Percentiles rank a stretch among this genome's conserved stretches.
Conservation (phyloP, 2,113 vertebrate genomes). For the Silurus meridionalis region DNA sequence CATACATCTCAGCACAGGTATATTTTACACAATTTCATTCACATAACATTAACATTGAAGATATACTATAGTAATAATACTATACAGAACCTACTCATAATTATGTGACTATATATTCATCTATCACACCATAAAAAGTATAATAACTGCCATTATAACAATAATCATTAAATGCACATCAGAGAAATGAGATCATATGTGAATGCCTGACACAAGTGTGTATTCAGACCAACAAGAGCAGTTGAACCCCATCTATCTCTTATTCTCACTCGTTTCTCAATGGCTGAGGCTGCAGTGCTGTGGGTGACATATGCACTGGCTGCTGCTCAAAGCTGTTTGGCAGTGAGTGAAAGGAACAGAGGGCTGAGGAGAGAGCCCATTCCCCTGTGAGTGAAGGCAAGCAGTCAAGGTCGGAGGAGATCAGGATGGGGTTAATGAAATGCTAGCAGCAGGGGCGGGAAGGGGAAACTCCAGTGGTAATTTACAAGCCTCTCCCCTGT, state of each 20-base stretch:
- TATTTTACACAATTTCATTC: background rate
- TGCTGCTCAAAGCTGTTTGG: slow-evolving; percentile 56
- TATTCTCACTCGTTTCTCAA: slow-evolving; percentile 17
- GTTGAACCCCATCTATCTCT: slow-evolving; percentile 5
- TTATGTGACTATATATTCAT: slow-evolving; percentile 9
- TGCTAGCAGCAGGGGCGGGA: slow-evolving; percentile 57
- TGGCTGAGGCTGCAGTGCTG: slow-evolving; percentile 40
- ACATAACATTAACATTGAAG: background rate
- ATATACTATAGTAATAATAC: slow-evolving; percentile 11
- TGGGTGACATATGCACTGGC: slow-evolving; percentile 58
- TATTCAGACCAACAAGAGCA: slow-evolving; percentile 19
- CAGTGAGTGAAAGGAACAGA: slow-evolving; percentile 46
- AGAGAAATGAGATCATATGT: background rate
- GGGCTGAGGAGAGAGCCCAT: slow-evolving; percentile 50
- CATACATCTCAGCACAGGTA: background rate
- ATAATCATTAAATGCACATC: slow-evolving; percentile 19
- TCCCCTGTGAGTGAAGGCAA: slow-evolving; percentile 63
- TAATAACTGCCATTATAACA: background rate
- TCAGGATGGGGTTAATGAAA: slow-evolving; percentile 67
- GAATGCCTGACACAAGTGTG: slow-evolving; percentile 13
- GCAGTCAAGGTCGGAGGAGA: slow-evolving; percentile 63
- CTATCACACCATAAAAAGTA: slow-evolving; percentile 31
- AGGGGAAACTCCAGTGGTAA: slow-evolving; percentile 58
- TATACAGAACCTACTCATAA: background rate
- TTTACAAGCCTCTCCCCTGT: slow-evolving; percentile 60